phyloP scores from a whole-genome alignment of 1,140 invertebrate species.

The Matsumurasca onukii region DNA sequence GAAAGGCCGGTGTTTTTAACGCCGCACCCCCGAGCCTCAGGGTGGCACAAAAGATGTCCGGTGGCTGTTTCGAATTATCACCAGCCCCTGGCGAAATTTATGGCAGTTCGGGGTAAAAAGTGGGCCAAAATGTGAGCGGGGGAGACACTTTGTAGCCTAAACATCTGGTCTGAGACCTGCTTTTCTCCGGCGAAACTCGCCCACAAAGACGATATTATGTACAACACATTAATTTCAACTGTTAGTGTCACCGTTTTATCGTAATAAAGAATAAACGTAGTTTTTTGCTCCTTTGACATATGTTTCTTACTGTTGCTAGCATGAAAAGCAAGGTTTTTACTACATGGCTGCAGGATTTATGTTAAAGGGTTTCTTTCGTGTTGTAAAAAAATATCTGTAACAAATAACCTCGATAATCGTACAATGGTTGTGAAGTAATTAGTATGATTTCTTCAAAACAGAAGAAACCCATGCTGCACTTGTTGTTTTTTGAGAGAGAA shows the following conservation, averaged over 20 bases:
- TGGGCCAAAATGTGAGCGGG: not conserved
- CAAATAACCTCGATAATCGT: not conserved
- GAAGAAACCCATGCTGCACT: too few species aligned
- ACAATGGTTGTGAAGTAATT: too few species aligned
- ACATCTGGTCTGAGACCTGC: not conserved
- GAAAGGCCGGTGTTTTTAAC: too few species aligned
- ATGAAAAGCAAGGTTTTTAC: too few species aligned
- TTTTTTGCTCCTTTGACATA: too few species aligned
- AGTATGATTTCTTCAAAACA: too few species aligned
- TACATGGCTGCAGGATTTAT: too few species aligned
- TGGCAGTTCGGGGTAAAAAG: not conserved
- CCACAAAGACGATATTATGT: not conserved
- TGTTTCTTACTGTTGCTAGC: too few species aligned
- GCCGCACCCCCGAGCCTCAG: not conserved
- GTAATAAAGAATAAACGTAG: too few species aligned
- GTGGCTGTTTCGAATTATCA: conserved; percentile 19
- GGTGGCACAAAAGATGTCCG: conserved; percentile 1
- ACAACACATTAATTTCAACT: not conserved
- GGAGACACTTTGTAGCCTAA: conserved; percentile 3
- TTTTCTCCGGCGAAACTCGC: not conserved
- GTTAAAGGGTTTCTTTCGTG: too few species aligned
- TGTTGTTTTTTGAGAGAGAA: too few species aligned
- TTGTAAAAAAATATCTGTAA: not conserved
- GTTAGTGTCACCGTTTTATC: too few species aligned
- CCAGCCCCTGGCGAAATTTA: not conserved